A percentile compares a stretch with the other conserved stretches of the same genome.
These are phyloP conservation scores for Anarhynchus alexandrinus DNA, from an alignment of 2,113 vertebrate species.

Conservation along the genomic window DNA sequence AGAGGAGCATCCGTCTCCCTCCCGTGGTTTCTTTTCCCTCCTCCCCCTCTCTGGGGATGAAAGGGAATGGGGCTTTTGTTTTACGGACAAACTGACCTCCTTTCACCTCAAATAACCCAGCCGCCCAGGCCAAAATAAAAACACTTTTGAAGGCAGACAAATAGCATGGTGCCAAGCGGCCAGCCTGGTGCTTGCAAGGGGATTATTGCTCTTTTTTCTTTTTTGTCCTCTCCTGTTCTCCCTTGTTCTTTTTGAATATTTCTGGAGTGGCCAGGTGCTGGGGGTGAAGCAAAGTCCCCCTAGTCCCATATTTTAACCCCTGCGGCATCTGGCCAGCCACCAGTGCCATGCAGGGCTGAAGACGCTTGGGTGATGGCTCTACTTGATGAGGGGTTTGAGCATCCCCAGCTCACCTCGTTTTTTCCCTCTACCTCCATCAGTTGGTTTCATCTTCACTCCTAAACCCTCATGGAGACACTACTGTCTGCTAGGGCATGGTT, in stretches of 20 bases:
- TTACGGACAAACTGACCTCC: slow-evolving; percentile 36
- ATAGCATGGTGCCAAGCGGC: not conserved
- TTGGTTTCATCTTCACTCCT: not conserved
- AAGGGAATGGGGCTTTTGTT: slow-evolving; percentile 61
- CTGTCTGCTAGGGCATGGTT: rapidly evolving
- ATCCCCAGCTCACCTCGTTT: not conserved
- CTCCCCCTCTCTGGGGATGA: slow-evolving; percentile 40
- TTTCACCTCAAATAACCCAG: slow-evolving; percentile 63
- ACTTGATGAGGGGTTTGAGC: not conserved
- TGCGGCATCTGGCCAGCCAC: not conserved
- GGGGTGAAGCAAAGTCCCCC: not conserved
- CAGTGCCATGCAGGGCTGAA: not conserved
- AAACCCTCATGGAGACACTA: not conserved
- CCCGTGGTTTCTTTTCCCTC: not conserved
- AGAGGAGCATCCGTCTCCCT: not conserved
- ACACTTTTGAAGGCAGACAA: slow-evolving; percentile 44
- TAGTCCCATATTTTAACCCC: not conserved
- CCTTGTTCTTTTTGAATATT: not conserved
- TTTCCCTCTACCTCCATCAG: not conserved
- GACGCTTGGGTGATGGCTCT: rapidly evolving
- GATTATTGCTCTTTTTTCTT: not conserved
- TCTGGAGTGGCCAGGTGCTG: not conserved
- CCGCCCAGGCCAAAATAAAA: slow-evolving; percentile 50
- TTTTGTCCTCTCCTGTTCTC: rapidly evolving
- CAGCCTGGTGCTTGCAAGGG: not conserved